These are phyloP conservation scores for Amblyraja radiata DNA, from an alignment of 2,797 vertebrate species.

Conservation along the genomic window DNA sequence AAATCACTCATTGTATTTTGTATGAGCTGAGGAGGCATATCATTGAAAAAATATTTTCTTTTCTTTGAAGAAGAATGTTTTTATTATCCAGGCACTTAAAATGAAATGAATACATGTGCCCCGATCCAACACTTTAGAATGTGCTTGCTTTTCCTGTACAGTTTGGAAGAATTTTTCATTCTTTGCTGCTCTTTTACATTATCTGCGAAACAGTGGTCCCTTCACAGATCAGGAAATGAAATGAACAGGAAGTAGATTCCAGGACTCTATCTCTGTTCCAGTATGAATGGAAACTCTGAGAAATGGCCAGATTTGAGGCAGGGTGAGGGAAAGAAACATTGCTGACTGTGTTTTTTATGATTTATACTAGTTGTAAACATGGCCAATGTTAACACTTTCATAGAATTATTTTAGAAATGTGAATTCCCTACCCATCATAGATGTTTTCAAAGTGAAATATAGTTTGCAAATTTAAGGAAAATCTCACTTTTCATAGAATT, in stretches of 20 bases:
- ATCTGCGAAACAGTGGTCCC: conserved; percentile 57
- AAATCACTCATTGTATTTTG: not conserved
- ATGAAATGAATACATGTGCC: not conserved
- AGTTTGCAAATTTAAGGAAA: not conserved
- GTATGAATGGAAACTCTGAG: conserved; percentile 80
- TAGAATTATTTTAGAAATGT: not conserved
- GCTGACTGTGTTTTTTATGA: conserved; percentile 65
- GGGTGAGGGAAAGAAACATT: conserved; percentile 71
- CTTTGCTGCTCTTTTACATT: conserved; percentile 52
- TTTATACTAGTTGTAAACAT: conserved; percentile 54
- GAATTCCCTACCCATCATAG: not conserved
- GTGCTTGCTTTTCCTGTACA: not conserved
- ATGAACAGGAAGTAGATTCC: conserved; percentile 63
- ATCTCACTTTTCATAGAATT: not conserved
- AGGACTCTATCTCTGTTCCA: conserved; percentile 77
- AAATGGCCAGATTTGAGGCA: conserved; percentile 59
- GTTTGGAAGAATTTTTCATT: not conserved
- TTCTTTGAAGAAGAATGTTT: not conserved
- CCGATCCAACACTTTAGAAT: not conserved
- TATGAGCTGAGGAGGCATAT: not conserved
- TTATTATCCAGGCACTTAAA: not conserved
- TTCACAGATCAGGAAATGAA: conserved; percentile 71
- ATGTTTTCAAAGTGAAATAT: not conserved
- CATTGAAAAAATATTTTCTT: not conserved
- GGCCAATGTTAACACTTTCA: conserved; percentile 41